Base-by-base conservation (phyloP, 2,888 invertebrate genomes). In the Didymodactylos carnosus region DNA sequence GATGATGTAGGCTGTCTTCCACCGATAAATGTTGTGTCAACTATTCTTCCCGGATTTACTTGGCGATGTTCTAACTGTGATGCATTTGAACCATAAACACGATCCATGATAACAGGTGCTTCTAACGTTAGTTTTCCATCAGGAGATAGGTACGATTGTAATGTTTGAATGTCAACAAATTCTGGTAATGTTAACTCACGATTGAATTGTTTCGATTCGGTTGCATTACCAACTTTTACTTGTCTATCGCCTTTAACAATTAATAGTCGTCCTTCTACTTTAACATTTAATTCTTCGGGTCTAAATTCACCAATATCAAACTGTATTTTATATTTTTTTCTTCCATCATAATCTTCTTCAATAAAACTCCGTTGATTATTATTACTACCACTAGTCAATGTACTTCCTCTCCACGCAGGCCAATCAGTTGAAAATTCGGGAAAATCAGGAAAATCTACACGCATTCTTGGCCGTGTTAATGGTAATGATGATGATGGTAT, bases 371-470 rank as follows among this genome's bases (percentile, higher is more conserved):
- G 62, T 62, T 62, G 62, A 69, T 10, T 72, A 43, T 62, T 27
- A 14, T 72, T 35, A 49, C 41, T 25, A 10, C 29, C 62, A 35
- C 43, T n/a, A 25, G 62, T 35, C 8, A 69, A 43, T 25, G 72
- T 39, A 25, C 53, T 69, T 43, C 72, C 43, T 3, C 62, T 27
- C 13, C 40, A 62, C 16, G 43, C 27, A 69, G 72, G 69, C 39
- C 53, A 29, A 49, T 69, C 72, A 41, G n/a, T 41, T 39, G 62
- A 62, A 19, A 75, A 69, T n/a, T 75, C 75, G 0, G 75, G 75
- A 72, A 75, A 75, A 40, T 75, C 75, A 29, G 75, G 75, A 69
- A 40, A 69, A 39, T 75, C 69, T n/a, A 75, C 62, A 49, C 72
- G 72, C 72, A 75, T 72, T 40, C 72, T 23, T 8, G 75, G 75